These are phyloP conservation scores for Lophotis ruficrista DNA, from an alignment of 2,113 vertebrate species.

Conservation along the genomic window DNA sequence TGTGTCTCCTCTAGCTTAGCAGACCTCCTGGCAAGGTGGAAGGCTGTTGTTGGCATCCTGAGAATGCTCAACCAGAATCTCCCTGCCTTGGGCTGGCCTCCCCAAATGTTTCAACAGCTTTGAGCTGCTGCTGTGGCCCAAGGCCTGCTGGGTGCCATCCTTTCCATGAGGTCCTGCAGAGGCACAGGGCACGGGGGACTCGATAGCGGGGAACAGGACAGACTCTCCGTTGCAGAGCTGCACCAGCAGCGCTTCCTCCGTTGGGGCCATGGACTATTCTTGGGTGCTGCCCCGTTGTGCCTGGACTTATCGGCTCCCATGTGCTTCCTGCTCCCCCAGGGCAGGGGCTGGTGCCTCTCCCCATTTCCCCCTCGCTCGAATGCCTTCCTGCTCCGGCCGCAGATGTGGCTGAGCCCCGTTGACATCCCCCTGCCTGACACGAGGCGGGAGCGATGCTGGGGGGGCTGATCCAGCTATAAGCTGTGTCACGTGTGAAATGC, in stretches of 20 bases:
- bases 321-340: not conserved
- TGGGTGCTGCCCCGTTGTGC: not conserved
- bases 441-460: not conserved
- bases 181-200: accelerated
- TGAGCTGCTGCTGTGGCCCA: not conserved
- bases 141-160: not conserved
- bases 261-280: not conserved
- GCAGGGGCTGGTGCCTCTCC: not conserved
- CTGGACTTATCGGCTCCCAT: constrained; percentile 6
- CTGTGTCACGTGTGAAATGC: not conserved
- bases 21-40: not conserved
- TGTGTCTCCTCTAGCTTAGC: not conserved
- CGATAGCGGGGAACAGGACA: accelerated
- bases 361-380: accelerated
- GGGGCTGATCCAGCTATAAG: not conserved
- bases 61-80: not conserved
- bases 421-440: not conserved
- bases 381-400: not conserved
- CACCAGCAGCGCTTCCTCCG: not conserved
- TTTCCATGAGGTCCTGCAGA: not conserved
- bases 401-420: not conserved
- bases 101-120: not conserved
- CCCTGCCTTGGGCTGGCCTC: not conserved
- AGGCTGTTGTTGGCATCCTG: not conserved
- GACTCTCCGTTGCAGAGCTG: not conserved